Conservation (phyloP, 1,140 invertebrate genomes). For the Luehdorfia chinensis region DNA sequence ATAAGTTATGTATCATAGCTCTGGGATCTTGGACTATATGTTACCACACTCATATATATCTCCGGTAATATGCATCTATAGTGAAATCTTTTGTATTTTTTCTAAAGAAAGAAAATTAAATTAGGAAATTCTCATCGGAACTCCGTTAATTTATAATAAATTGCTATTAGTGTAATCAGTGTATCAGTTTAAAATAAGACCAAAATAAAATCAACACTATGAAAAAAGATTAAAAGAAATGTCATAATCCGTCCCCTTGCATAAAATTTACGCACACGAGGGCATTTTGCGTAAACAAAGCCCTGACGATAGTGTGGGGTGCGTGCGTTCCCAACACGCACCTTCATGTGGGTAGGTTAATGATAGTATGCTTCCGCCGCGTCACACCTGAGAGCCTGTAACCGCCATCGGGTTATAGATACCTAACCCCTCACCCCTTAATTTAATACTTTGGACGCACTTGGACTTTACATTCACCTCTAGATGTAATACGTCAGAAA, state of each 20-base stretch:
- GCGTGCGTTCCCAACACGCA: slow-evolving; percentile 41
- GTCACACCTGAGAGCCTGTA: slow-evolving; percentile 72
- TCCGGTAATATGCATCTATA: too few species aligned
- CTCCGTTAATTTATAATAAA: too few species aligned
- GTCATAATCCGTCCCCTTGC: slow-evolving; percentile 51
- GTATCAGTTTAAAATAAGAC: too few species aligned
- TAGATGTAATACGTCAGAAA: too few species aligned
- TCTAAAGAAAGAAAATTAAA: too few species aligned
- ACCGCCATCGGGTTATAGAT: slow-evolving; percentile 69
- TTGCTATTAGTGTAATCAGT: too few species aligned
- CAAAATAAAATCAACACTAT: too few species aligned
- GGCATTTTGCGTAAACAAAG: slow-evolving; percentile 44
- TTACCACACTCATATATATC: too few species aligned
- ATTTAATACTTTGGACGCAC: slow-evolving; percentile 49
- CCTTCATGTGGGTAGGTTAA: slow-evolving; percentile 69
- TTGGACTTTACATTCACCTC: slow-evolving; percentile 34
- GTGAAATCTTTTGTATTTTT: too few species aligned
- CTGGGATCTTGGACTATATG: too few species aligned
- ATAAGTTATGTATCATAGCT: too few species aligned
- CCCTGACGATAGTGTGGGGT: slow-evolving; percentile 31
- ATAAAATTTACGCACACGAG: slow-evolving; percentile 32
- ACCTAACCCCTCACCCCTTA: slow-evolving; percentile 62
- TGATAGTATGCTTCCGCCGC: slow-evolving; percentile 71
- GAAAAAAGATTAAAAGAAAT: slow-evolving; percentile 22
- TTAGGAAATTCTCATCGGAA: too few species aligned